These are phyloP conservation scores for Puma concolor DNA, from an alignment of 2,113 vertebrate genomes.

Conservation along the genomic window DNA sequence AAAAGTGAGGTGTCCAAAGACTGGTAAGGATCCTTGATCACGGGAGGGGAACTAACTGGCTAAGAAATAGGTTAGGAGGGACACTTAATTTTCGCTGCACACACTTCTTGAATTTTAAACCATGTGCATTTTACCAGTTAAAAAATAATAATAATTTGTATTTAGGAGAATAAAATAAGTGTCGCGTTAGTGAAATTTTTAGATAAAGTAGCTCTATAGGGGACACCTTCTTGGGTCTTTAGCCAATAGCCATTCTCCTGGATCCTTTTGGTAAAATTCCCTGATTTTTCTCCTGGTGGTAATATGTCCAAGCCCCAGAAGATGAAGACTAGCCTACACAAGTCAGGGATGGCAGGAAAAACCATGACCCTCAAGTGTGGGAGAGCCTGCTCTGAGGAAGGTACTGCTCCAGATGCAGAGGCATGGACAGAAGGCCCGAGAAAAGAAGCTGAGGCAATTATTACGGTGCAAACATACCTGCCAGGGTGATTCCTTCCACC, in stretches of 20 bases:
- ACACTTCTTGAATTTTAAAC: slow-evolving; percentile 18
- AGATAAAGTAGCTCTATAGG: not conserved
- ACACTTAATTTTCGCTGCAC: not conserved
- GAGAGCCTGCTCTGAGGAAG: not conserved
- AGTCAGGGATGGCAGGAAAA: not conserved
- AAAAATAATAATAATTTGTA: not conserved
- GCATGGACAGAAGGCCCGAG: not conserved
- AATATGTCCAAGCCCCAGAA: not conserved
- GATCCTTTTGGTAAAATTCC: not conserved
- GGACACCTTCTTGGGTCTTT: not conserved
- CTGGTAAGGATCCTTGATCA: not conserved
- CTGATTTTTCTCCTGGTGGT: not conserved
- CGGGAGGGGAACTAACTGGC: not conserved
- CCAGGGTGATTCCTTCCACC: not conserved
- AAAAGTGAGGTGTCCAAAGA: not conserved
- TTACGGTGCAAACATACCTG: not conserved
- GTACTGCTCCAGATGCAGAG: not conserved
- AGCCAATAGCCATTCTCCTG: not conserved
- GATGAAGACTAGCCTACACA: not conserved
- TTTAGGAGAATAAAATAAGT: slow-evolving; percentile 33
- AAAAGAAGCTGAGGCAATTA: not conserved
- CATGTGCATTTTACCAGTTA: not conserved
- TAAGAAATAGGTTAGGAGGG: not conserved
- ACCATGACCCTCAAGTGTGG: not conserved
- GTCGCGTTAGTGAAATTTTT: not conserved